A percentile compares a stretch with the other conserved stretches of the same genome.
Evolutionary conservation across 2,113 vertebrate genomes (phyloP).

Genomic region (Carettochelys insculpta): DNA sequence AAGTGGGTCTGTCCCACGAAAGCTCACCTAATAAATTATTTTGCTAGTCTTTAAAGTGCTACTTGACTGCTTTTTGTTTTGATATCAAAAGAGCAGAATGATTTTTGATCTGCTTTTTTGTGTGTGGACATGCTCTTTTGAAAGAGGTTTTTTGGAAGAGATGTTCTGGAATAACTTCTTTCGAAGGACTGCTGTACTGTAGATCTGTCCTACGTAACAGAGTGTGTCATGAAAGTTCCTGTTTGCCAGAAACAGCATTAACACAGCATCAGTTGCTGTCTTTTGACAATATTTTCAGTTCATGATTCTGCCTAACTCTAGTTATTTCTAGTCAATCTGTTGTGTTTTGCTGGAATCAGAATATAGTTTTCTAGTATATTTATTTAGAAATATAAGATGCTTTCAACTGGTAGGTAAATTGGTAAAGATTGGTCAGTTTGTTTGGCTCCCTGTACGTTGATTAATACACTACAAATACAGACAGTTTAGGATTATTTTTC

Average conservation of each 20-base stretch:
- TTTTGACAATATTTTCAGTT: neutral
- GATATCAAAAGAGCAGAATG: too few species aligned
- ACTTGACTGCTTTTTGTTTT: too few species aligned
- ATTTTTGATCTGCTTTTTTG: too few species aligned
- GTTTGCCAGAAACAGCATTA: neutral
- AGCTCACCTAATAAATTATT: too few species aligned
- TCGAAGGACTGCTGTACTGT: too few species aligned
- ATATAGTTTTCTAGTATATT: neutral
- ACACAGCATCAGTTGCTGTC: conserved; percentile 10
- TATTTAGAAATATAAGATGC: neutral
- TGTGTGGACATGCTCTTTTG: too few species aligned
- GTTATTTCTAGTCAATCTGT: neutral
- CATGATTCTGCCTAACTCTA: neutral
- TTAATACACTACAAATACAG: neutral
- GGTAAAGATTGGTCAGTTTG: neutral
- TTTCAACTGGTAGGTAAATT: neutral
- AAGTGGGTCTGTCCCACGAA: too few species aligned
- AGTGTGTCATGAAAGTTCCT: neutral
- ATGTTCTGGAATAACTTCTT: too few species aligned
- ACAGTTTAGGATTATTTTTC: fast-evolving
- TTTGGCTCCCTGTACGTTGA: neutral
- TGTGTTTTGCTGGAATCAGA: conserved; percentile 26
- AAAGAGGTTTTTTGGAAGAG: too few species aligned
- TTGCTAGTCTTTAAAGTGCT: too few species aligned
- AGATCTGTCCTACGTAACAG: conserved; percentile 24